Conservation (phyloP, 2,113 vertebrate species). For the Patagioenas fasciata region DNA sequence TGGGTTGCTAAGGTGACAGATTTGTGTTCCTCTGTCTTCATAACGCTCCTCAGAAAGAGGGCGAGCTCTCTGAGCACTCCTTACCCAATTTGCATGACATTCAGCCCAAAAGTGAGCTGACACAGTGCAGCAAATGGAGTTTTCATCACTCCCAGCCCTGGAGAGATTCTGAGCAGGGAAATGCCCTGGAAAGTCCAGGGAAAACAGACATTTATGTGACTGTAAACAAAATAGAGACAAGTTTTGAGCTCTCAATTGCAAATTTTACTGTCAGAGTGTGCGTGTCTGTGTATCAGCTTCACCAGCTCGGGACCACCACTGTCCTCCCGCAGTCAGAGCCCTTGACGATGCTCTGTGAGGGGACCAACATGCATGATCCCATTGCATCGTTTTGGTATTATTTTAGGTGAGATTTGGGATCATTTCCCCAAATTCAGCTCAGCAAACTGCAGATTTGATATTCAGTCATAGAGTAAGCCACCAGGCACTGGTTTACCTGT, state of each 20-base stretch:
- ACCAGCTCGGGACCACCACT: neutral
- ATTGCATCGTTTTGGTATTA: no score
- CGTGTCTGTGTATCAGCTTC: accelerated
- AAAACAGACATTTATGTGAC: neutral
- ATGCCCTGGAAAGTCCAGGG: accelerated
- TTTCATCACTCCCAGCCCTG: accelerated
- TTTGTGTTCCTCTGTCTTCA: neutral
- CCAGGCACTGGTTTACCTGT: accelerated
- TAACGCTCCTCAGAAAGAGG: neutral
- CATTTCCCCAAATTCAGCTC: neutral
- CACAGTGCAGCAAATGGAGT: accelerated
- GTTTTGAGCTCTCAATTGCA: neutral
- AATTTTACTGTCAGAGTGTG: accelerated
- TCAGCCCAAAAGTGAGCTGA: accelerated
- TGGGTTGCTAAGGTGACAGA: neutral
- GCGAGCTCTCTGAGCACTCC: accelerated
- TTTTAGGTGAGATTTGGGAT: neutral
- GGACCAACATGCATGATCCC: accelerated
- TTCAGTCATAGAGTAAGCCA: neutral
- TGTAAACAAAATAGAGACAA: neutral
- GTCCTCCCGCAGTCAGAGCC: accelerated
- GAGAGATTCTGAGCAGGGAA: neutral
- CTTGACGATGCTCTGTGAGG: accelerated
- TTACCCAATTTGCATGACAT: accelerated
- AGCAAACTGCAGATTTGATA: neutral